Evolutionary conservation across 53 echinoderm and acorn worm genomes (phyloP).

Genomic region (Crossaster papposus): DNA sequence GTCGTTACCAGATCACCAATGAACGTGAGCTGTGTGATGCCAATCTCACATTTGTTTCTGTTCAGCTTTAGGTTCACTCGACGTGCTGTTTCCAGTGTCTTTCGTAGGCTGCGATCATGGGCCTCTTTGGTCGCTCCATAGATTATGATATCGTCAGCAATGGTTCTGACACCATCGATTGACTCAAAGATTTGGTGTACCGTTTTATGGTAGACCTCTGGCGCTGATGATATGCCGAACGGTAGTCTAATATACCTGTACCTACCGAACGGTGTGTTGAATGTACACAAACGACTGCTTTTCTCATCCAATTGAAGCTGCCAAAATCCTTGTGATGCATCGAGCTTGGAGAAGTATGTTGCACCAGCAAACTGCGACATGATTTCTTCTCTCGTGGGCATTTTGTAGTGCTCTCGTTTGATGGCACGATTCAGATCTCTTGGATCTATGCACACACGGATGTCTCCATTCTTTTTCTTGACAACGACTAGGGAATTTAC

Average conservation of each 20-base stretch:
- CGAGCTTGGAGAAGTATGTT: slow-evolving; percentile 31
- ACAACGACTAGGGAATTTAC: slow-evolving; percentile 23
- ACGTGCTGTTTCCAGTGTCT: slow-evolving; percentile 57
- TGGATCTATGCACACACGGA: slow-evolving; percentile 57
- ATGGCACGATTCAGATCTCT: slow-evolving; percentile 51
- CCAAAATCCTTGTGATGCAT: slow-evolving; percentile 62
- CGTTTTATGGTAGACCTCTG: slow-evolving; percentile 56
- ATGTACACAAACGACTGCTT: slow-evolving; percentile 53
- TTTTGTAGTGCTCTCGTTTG: slow-evolving; percentile 57
- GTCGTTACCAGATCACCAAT: slow-evolving; percentile 49
- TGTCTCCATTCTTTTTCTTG: slow-evolving; percentile 29
- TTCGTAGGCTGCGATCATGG: slow-evolving; percentile 62
- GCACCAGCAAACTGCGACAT: slow-evolving; percentile 29
- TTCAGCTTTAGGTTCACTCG: slow-evolving; percentile 69
- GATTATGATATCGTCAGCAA: slow-evolving; percentile 68
- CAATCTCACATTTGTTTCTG: slow-evolving; percentile 62
- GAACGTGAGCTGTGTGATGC: slow-evolving; percentile 27
- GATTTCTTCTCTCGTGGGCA: slow-evolving; percentile 52
- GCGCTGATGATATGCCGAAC: slow-evolving; percentile 59
- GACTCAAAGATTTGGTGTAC: slow-evolving; percentile 33
- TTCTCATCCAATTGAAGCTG: slow-evolving; percentile 49
- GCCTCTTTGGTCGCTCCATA: slow-evolving; percentile 70
- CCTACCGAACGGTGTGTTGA: slow-evolving; percentile 62
- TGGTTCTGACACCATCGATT: slow-evolving; percentile 23
- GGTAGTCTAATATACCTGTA: slow-evolving; percentile 53